phyloP scores from a whole-genome alignment of 2,888 invertebrate species.

The Yponomeuta malinellus region DNA sequence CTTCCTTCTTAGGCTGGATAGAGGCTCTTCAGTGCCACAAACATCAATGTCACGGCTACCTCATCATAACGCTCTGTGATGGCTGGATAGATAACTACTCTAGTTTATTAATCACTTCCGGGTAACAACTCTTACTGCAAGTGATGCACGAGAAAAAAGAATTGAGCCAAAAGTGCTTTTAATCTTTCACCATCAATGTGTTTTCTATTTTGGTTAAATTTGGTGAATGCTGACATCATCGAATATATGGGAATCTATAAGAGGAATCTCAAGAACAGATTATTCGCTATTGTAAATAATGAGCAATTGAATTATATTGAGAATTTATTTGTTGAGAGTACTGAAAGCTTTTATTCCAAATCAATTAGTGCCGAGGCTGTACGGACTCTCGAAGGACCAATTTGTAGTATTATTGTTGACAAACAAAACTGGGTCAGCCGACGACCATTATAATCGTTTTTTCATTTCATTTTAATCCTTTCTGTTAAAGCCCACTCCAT shows the following conservation, averaged over 20 bases:
- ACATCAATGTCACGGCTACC: too few relatives aligned
- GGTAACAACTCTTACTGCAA: too few relatives aligned
- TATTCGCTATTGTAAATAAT: not conserved
- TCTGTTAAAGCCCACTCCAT: too few relatives aligned
- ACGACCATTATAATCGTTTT: not conserved
- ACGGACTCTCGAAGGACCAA: not conserved
- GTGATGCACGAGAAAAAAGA: too few relatives aligned
- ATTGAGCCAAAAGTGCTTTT: too few relatives aligned
- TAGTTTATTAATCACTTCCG: too few relatives aligned
- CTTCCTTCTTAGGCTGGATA: too few relatives aligned
- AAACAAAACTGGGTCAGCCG: not conserved
- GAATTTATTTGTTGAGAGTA: not conserved
- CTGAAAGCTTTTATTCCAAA: not conserved
- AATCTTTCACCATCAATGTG: too few relatives aligned
- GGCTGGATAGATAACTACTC: too few relatives aligned
- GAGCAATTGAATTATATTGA: not conserved
- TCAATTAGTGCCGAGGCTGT: not conserved
- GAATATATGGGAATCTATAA: slow-evolving; percentile 18
- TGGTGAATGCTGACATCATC: slow-evolving; percentile 21
- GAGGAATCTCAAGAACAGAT: not conserved
- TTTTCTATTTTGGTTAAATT: too few relatives aligned
- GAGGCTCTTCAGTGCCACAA: too few relatives aligned
- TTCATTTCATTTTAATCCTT: not conserved
- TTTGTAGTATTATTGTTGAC: not conserved
- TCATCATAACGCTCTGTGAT: too few relatives aligned